Percentiles rank a stretch among this genome's conserved stretches.
Evolutionary conservation across 2,888 invertebrate genomes (phyloP).

Genomic region (Lobophora halterata): DNA sequence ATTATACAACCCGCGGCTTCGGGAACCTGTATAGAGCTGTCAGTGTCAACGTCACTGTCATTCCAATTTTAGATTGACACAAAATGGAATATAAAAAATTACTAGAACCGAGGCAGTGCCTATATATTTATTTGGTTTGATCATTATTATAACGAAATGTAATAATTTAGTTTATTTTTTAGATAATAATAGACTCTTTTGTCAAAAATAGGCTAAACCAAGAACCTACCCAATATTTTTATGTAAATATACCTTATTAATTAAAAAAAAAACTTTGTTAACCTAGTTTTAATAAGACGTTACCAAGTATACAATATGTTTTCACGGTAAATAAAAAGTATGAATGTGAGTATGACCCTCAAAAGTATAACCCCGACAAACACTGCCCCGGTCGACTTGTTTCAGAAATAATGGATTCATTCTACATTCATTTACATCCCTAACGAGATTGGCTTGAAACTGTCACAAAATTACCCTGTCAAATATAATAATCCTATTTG

Average conservation of each 20-base stretch:
- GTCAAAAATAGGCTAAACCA: neutral
- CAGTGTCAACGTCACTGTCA: constrained; percentile 15
- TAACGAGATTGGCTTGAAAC: constrained; percentile 73
- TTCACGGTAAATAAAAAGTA: too few relatives aligned
- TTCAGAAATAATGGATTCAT: constrained; percentile 79
- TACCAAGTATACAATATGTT: too few relatives aligned
- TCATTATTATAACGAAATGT: too few relatives aligned
- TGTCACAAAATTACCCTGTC: constrained; percentile 71
- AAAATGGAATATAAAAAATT: too few relatives aligned
- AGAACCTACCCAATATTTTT: neutral
- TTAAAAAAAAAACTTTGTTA: too few relatives aligned
- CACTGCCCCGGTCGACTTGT: constrained; percentile 46
- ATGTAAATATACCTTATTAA: too few relatives aligned
- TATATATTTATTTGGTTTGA: too few relatives aligned
- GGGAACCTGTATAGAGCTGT: constrained; percentile 42
- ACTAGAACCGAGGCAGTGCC: too few relatives aligned
- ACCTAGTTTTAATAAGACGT: too few relatives aligned
- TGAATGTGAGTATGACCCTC: too few relatives aligned
- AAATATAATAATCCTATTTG: constrained; percentile 54
- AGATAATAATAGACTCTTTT: too few relatives aligned
- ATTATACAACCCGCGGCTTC: constrained; percentile 48
- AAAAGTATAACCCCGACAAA: constrained; percentile 29
- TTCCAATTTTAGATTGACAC: neutral
- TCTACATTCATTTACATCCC: constrained; percentile 78
- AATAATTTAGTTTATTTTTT: too few relatives aligned